A percentile compares a stretch with the other conserved stretches of the same genome.
phyloP scores from a whole-genome alignment of 2,888 invertebrate species.

The Leuctra nigra region DNA sequence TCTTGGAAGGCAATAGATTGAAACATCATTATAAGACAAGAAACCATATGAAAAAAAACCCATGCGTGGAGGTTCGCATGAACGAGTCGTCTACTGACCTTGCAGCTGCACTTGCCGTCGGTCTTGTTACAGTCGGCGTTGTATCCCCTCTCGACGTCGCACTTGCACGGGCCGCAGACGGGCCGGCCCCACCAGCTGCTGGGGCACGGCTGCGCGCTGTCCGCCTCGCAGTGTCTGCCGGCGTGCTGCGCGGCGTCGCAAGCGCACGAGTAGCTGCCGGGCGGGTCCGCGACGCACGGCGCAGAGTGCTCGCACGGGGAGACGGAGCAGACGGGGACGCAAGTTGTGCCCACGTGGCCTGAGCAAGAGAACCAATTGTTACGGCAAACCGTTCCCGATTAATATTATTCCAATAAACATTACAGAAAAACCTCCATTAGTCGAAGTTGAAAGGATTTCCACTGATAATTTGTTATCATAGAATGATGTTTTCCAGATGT shows the following conservation, averaged over 20 bases:
- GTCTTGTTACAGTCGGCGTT: slow-evolving; percentile 85
- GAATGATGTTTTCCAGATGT: no score
- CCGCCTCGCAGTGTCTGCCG: slow-evolving; percentile 39
- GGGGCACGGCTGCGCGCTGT: slow-evolving; percentile 69
- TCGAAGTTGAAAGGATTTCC: no score
- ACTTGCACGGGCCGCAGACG: slow-evolving; percentile 91
- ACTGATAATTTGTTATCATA: no score
- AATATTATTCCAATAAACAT: no score
- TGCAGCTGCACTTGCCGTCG: slow-evolving; percentile 84
- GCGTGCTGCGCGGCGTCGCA: slow-evolving; percentile 70
- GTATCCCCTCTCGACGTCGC: slow-evolving; percentile 74
- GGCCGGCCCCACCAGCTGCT: slow-evolving; percentile 92
- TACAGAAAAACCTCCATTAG: no score
- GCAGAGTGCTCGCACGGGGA: slow-evolving; percentile 77
- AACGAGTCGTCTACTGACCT: slow-evolving; percentile 47
- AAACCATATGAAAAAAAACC: no score
- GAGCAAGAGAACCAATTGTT: no score
- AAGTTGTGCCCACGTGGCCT: slow-evolving; percentile 69
- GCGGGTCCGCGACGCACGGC: slow-evolving; percentile 55
- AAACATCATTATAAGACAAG: no score
- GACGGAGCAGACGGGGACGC: slow-evolving; percentile 70
- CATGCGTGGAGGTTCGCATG: no score
- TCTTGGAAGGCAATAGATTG: no score
- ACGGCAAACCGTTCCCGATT: no score
- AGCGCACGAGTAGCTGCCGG: slow-evolving; percentile 65